These are phyloP conservation scores for Branchellion lobata DNA, from an alignment of 2,888 invertebrate species.

Conservation along the genomic window DNA sequence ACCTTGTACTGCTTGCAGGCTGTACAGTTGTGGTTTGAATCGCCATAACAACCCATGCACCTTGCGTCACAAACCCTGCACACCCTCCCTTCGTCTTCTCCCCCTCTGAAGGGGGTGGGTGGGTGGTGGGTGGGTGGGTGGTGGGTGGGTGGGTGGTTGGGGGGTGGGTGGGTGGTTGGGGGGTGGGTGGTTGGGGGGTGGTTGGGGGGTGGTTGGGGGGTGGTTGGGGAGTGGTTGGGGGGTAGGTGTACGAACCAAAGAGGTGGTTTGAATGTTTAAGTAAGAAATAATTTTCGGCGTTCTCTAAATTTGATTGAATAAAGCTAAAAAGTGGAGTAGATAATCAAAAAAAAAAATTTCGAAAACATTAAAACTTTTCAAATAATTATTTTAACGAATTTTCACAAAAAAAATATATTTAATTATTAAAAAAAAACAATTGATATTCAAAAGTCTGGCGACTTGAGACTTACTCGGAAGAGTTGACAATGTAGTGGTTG, in stretches of 20 bases:
- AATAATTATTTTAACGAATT: background rate
- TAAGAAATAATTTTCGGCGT: too few relatives aligned
- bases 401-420: background rate
- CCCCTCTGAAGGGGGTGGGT: constrained; percentile 61
- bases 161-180: too few relatives aligned
- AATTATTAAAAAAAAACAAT: background rate
- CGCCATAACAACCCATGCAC: constrained; percentile 71
- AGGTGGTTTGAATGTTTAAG: too few relatives aligned
- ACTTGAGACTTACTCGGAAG: too few relatives aligned
- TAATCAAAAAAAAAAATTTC: background rate
- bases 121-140: constrained; percentile 68
- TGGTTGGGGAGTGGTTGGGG: too few relatives aligned
- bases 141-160: constrained; percentile 64
- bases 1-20: constrained; percentile 56
- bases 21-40: constrained; percentile 55
- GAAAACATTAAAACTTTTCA: background rate
- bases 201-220: too few relatives aligned
- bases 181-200: too few relatives aligned
- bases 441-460: too few relatives aligned
- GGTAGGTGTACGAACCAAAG: too few relatives aligned
- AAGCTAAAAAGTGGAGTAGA: background rate
- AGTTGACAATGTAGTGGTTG: constrained; percentile 71
- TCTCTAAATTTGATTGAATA: background rate
- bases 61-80: constrained; percentile 78
- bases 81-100: constrained; percentile 64